Base-by-base conservation (phyloP, 2,797 vertebrate genomes). In the Chelidonichthys spinosus region DNA sequence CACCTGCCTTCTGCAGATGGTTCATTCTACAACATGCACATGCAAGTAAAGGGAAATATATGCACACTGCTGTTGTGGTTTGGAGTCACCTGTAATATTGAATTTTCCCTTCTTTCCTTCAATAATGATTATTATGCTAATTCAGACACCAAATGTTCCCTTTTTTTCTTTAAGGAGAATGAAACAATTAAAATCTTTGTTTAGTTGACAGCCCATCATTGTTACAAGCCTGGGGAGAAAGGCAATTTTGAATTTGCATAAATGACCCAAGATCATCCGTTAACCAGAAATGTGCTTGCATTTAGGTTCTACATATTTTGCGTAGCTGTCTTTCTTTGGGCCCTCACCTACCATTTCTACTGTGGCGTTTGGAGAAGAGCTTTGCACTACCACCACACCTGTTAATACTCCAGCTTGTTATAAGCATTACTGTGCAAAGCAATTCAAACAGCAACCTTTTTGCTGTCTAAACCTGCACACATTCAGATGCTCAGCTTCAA, bases 1-100 rank as follows among this genome's bases (percentile, higher is more conserved):
- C 62, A 69, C 74, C 59, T 63, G 60, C 61, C 63, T 37, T 52
- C 72, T 75, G 65, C 69, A 53, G 46, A 54, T 42, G 43, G 46
- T 43, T 2, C n/a, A 56, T 13, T 46, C 63, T 36, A 56, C 10
- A 39, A 42, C 37, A 77, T 13, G 37, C n/a, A 82, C 36, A 40
- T 36, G 33, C 9, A 60, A 55, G 39, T 50, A 59, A 50, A 76
- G 32, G 11, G 4, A 56, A n/a, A 49, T 11, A 18, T 50, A n/a
- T 18, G 25, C 5, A 25, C 47, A 50, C n/a, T 50, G n/a, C n/a
- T 5, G n/a, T 18, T 10, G 18, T 18, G 11, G n/a, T 43, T 43
- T 43, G 11, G 11, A 5, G 11, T 49, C 44, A 46, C 6, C 44
- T 49, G 47, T 25, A 18, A n/a, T 18, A 18, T 50, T 50, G n/a